A percentile compares a stretch with the other conserved stretches of the same genome.
phyloP scores from a whole-genome alignment of 2,797 vertebrate genomes.

The Ibycter americanus region DNA sequence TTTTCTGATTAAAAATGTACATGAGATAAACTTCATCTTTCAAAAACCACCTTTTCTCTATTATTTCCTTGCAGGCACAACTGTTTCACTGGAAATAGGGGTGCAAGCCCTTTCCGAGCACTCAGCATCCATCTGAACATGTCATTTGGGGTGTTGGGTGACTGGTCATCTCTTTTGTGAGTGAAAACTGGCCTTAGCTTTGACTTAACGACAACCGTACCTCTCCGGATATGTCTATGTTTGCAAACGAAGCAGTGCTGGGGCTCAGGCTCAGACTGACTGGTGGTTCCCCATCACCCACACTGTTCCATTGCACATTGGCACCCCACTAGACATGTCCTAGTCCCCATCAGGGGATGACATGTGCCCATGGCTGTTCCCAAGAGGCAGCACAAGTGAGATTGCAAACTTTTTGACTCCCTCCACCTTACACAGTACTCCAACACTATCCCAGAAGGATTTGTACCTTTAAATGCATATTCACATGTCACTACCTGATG shows the following conservation, averaged over 20 bases:
- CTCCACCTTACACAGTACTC: not conserved
- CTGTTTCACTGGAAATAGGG: not conserved
- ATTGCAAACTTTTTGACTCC: not conserved
- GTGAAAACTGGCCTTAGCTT: not conserved
- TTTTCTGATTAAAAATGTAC: not conserved
- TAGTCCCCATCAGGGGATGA: not conserved
- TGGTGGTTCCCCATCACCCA: not conserved
- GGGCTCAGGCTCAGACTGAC: not conserved
- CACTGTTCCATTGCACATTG: fast-evolving
- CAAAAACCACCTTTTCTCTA: not conserved
- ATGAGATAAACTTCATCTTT: not conserved
- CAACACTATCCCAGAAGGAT: not conserved
- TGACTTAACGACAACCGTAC: not conserved
- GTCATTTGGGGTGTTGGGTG: not conserved
- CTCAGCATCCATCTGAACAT: not conserved
- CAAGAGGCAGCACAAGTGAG: not conserved
- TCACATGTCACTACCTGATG: not conserved
- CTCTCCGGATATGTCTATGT: not conserved
- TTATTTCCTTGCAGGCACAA: not conserved
- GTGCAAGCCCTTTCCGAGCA: not conserved
- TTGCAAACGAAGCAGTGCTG: not conserved
- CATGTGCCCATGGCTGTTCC: fast-evolving
- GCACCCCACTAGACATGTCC: not conserved
- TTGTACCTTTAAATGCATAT: not conserved
- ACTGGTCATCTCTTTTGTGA: not conserved